phyloP scores from a whole-genome alignment of 2,797 vertebrate species.

The Gastrophryne carolinensis region DNA sequence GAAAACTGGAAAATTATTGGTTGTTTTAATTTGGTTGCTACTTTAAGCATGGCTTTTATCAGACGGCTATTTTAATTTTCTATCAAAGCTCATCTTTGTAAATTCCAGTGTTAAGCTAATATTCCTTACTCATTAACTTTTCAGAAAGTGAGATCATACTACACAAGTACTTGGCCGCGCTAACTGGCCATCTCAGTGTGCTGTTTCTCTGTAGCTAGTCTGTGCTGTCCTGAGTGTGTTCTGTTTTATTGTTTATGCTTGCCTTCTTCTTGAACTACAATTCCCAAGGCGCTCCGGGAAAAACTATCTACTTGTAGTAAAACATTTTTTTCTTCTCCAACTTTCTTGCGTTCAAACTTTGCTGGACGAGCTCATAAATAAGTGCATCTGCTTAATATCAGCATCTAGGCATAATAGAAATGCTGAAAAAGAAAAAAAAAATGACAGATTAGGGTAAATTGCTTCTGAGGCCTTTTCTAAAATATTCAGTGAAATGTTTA shows the following conservation, averaged over 20 bases:
- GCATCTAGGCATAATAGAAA: constrained; percentile 60
- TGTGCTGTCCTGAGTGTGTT: constrained; percentile 37
- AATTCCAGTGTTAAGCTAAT: constrained; percentile 6
- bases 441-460: constrained; percentile 63
- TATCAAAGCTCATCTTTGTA: not conserved
- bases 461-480: constrained; percentile 63
- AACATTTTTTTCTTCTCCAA: constrained; percentile 48
- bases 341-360: constrained; percentile 54
- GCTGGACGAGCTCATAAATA: constrained; percentile 58
- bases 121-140: constrained; percentile 41
- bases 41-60: not conserved
- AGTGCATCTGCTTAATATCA: constrained; percentile 66
- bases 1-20: no score
- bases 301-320: constrained; percentile 46
- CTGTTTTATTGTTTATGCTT: constrained; percentile 49
- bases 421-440: constrained; percentile 60
- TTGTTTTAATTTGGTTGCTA: no score
- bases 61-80: not conserved
- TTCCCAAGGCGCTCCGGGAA: constrained; percentile 41
- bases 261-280: constrained; percentile 51
- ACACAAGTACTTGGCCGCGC: constrained; percentile 37
- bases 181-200: constrained; percentile 1
- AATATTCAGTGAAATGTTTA: not conserved
- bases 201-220: constrained; percentile 32
- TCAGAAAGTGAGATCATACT: constrained; percentile 32